These are phyloP conservation scores for Tachuris rubrigastra DNA, from an alignment of 2,113 vertebrate genomes.

Conservation along the genomic window DNA sequence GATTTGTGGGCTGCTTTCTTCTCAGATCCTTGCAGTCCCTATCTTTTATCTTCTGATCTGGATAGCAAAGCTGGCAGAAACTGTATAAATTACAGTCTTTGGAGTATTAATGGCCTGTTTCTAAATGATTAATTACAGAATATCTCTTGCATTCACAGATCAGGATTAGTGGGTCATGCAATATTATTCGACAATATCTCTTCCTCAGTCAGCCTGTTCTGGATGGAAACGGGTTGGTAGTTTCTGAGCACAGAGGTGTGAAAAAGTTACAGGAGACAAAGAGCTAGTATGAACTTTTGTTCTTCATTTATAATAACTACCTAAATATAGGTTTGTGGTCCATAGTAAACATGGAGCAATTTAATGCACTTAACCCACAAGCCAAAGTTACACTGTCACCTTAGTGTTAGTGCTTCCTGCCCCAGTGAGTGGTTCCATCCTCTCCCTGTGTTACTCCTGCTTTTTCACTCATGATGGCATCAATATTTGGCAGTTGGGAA, in stretches of 20 bases:
- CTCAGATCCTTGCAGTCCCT: background rate
- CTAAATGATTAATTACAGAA: conserved; percentile 38
- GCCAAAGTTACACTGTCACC: background rate
- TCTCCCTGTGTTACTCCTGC: background rate
- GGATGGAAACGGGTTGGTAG: background rate
- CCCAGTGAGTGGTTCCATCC: background rate
- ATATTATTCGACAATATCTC: background rate
- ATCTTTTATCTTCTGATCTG: conserved; percentile 29
- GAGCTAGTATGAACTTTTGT: background rate
- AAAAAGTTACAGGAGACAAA: background rate
- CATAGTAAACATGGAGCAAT: background rate
- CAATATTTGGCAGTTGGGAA: background rate
- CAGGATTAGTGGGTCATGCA: background rate
- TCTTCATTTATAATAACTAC: background rate
- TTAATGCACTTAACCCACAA: background rate
- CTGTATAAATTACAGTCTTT: conserved; percentile 27
- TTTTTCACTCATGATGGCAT: background rate
- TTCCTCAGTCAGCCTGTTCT: background rate
- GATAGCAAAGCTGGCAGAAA: conserved; percentile 42
- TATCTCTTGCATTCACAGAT: background rate
- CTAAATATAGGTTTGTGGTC: background rate
- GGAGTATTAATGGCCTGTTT: conserved; percentile 40
- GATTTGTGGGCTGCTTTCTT: conserved; percentile 4
- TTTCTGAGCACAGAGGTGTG: background rate
- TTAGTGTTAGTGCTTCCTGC: background rate